A percentile compares a stretch with the other conserved stretches of the same genome.
phyloP scores from a whole-genome alignment of 2,797 vertebrate species.

The Liparis tanakae region DNA sequence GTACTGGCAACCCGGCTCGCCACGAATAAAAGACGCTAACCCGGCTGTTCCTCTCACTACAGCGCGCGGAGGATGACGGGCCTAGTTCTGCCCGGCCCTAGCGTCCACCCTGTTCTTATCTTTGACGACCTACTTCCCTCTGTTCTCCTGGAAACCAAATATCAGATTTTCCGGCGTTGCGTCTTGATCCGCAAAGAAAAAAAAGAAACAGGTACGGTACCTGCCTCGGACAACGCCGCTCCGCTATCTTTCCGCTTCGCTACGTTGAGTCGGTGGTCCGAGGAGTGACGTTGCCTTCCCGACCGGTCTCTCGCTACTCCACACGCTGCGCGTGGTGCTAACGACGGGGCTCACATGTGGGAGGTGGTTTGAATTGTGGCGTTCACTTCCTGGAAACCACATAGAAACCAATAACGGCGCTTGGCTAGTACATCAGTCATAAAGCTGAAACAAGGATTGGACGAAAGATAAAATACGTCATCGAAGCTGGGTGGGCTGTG shows the following conservation, averaged over 20 bases:
- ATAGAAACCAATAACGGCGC: constrained; percentile 68
- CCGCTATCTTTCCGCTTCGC: constrained; percentile 72
- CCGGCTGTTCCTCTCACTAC: constrained; percentile 59
- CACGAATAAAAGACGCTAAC: constrained; percentile 64
- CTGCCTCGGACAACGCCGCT: constrained; percentile 83
- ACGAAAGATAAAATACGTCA: constrained; percentile 26
- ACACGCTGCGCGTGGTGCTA: constrained; percentile 82
- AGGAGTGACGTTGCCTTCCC: constrained; percentile 82
- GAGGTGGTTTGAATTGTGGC: constrained; percentile 72
- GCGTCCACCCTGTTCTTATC: constrained; percentile 77
- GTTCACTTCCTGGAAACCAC: constrained; percentile 85
- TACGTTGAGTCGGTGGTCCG: constrained; percentile 74
- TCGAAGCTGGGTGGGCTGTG: constrained; percentile 72
- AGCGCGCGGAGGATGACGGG: constrained; percentile 75
- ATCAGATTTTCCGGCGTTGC: not conserved
- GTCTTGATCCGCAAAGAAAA: not conserved
- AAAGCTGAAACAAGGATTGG: constrained; percentile 58
- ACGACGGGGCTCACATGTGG: constrained; percentile 80
- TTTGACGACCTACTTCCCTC: constrained; percentile 76
- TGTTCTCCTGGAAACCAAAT: constrained; percentile 26
- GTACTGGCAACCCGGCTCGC: constrained; percentile 63
- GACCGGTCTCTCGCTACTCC: constrained; percentile 79
- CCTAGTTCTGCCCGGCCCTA: constrained; percentile 80
- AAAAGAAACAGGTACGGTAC: constrained; percentile 59
- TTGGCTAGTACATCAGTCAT: constrained; percentile 51